A percentile compares a stretch with the other conserved stretches of the same genome.
phyloP scores from a whole-genome alignment of 2,888 invertebrate species.

The Conistra vaccinii region DNA sequence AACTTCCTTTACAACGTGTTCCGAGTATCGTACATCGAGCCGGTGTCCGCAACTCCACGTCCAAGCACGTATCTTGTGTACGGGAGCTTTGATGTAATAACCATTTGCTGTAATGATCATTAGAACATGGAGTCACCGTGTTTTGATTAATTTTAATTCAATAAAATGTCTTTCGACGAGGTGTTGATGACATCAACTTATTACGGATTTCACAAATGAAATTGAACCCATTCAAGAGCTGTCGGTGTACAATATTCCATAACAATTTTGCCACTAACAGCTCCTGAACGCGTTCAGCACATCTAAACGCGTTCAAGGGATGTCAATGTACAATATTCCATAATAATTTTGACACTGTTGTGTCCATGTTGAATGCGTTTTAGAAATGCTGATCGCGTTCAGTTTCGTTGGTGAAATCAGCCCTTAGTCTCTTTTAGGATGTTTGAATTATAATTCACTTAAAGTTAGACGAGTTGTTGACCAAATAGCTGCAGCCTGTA shows the following conservation, averaged over 20 bases:
- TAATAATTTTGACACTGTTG: too few relatives aligned
- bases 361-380: too few relatives aligned
- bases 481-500: background rate
- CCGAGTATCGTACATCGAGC: background rate
- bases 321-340: too few relatives aligned
- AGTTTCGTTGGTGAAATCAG: too few relatives aligned
- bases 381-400: too few relatives aligned
- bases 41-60: background rate
- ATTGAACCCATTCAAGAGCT: too few relatives aligned
- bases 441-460: background rate
- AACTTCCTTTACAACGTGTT: background rate
- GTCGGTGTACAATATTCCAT: too few relatives aligned
- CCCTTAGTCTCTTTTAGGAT: background rate
- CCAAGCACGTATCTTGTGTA: background rate
- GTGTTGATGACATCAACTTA: background rate
- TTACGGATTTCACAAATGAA: too few relatives aligned
- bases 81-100: background rate
- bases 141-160: conserved; percentile 7
- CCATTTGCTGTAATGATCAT: background rate
- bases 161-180: background rate
- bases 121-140: background rate
- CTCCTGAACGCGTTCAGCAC: too few relatives aligned
- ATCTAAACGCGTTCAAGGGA: too few relatives aligned
- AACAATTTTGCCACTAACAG: too few relatives aligned
- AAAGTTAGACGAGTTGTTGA: background rate